Evolutionary conservation across 2,888 invertebrate species (phyloP), one percentile per base, ranked within the genome.

Genomic region (Hecatera dysodea): DNA sequence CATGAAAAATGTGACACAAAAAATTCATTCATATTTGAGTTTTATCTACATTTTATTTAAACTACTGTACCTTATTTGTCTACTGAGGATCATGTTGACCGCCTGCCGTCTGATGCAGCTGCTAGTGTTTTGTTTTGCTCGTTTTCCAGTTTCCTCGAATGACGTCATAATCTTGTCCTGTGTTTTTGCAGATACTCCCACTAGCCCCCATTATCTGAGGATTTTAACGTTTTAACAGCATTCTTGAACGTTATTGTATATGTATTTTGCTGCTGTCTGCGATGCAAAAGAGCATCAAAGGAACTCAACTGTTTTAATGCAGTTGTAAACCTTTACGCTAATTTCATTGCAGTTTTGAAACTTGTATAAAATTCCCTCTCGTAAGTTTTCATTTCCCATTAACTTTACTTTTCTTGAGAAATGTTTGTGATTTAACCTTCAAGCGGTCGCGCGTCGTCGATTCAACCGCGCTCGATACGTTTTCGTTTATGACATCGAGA

Each of bases 41-140:
- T 3, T 19, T 22, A 24, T n/a, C 11, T 44, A 44, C 8, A 48
- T 44, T 56, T 22, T 22, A 56, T 22, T 22, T 22, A 60, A 33
- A 42, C 24, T 61, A n/a, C 77, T 81, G 50, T 2, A 22, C 4
- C 56, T 11, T 55, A 42, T 56, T 36, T 78, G 52, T 56, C 50
- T 36, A 44, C 50, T 48, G 52, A 39, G 42, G 11, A 19, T 56
- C 59, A 48, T 67, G 65, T 50, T 67, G 29, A 24, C 81, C 78
- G 77, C 8, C 68, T 75, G 80, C 75, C 64, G 68, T 67, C 78
- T 67, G 77, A 67, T 81, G 66, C 78, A 78, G 78, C 27, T 46
- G 57, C 42, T n/a, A 12, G 48, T 52, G 56, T 77, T 81, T 78
- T 77, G 55, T 75, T 77, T 75, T 75, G 22, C n/a, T 64, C 71